Percentiles rank a stretch among this genome's conserved stretches.
phyloP scores from a whole-genome alignment of 2,797 vertebrate species.

The Chelidonichthys spinosus region DNA sequence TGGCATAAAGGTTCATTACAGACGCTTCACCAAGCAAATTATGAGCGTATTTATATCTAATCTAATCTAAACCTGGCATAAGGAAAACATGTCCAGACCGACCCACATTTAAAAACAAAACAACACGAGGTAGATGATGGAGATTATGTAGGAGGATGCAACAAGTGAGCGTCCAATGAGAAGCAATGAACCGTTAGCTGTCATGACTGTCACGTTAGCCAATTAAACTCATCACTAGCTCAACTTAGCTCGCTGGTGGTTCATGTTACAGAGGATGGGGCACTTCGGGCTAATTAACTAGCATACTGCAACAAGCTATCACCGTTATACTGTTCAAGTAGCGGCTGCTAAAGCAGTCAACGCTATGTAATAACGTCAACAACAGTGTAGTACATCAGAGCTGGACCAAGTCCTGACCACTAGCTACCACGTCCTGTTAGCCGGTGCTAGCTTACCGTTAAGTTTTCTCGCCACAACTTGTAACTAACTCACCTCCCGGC shows the following conservation, averaged over 20 bases:
- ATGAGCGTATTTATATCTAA: background rate
- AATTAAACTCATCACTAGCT: background rate
- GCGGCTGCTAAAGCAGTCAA: background rate
- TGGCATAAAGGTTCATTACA: background rate
- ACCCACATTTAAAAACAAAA: background rate
- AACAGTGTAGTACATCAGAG: background rate
- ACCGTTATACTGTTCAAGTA: background rate
- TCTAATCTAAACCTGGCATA: background rate
- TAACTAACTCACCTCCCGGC: constrained; percentile 69
- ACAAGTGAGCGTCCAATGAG: constrained; percentile 49
- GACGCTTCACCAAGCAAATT: background rate
- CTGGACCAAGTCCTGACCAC: background rate
- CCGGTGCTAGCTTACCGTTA: constrained; percentile 58
- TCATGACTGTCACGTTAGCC: background rate
- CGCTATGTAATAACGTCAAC: background rate
- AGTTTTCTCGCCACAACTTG: constrained; percentile 50
- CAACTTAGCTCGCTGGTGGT: background rate
- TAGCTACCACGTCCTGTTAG: constrained; percentile 46
- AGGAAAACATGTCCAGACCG: background rate
- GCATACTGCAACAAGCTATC: constrained; percentile 5
- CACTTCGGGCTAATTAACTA: constrained; percentile 57
- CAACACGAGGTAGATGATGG: background rate
- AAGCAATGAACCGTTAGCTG: constrained; percentile 4
- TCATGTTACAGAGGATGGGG: constrained; percentile 51
- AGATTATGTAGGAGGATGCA: constrained; percentile 35